Evolutionary conservation across 2,888 invertebrate genomes (phyloP).

Genomic region (Taenaris catops): DNA sequence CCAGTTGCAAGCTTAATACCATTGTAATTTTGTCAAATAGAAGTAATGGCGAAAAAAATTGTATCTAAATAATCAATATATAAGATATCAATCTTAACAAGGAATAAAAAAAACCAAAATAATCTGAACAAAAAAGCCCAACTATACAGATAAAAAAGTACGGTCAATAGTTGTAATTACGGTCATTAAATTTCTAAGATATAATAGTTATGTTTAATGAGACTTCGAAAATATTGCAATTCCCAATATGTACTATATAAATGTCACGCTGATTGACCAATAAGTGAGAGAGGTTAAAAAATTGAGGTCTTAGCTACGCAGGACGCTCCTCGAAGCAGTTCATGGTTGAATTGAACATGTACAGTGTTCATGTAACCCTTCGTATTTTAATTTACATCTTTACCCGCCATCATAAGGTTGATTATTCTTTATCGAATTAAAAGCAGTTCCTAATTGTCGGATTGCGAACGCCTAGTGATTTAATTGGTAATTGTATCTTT

Average conservation of each 20-base stretch:
- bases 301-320: slow-evolving; percentile 72
- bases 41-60: too few relatives aligned
- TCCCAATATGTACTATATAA: slow-evolving; percentile 46
- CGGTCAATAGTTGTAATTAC: too few relatives aligned
- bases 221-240: slow-evolving; percentile 6
- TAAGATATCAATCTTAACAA: too few relatives aligned
- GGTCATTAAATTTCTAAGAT: too few relatives aligned
- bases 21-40: too few relatives aligned
- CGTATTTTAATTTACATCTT: slow-evolving; percentile 41
- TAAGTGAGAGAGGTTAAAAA: slow-evolving; percentile 73
- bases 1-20: too few relatives aligned
- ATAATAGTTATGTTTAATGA: too few relatives aligned
- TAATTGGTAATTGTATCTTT: slow-evolving; percentile 54
- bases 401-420: slow-evolving; percentile 38
- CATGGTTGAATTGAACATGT: slow-evolving; percentile 77
- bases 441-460: slow-evolving; percentile 67
- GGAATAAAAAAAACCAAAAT: too few relatives aligned
- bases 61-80: too few relatives aligned
- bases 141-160: too few relatives aligned
- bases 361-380: slow-evolving; percentile 45
- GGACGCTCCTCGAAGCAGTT: slow-evolving; percentile 76
- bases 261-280: slow-evolving; percentile 73
- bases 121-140: too few relatives aligned
- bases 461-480: slow-evolving; percentile 57
- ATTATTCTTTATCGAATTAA: slow-evolving; percentile 43